phyloP scores from a whole-genome alignment of 2,888 invertebrate genomes.

The Drosophila pseudotalamancana region DNA sequence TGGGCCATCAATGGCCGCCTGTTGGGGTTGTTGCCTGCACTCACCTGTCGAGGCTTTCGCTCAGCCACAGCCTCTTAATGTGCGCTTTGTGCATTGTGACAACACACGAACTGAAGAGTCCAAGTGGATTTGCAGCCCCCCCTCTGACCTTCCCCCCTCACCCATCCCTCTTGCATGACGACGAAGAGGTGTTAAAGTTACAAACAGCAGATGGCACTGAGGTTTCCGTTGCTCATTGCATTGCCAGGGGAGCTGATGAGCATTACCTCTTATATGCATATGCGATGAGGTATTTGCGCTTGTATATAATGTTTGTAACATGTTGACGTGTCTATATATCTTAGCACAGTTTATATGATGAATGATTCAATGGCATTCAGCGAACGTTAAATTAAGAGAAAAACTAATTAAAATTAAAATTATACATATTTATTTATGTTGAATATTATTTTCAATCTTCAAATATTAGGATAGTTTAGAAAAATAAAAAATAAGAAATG shows the following conservation, averaged over 20 bases:
- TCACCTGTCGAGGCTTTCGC: slow-evolving; percentile 53
- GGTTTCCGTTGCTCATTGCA: slow-evolving; percentile 32
- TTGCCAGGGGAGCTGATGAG: slow-evolving; percentile 12
- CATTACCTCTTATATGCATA: background rate
- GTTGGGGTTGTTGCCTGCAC: slow-evolving; percentile 23
- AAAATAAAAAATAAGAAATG: too few species aligned
- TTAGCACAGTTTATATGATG: too few species aligned
- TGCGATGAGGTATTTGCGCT: background rate
- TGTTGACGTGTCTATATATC: too few species aligned
- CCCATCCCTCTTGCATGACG: slow-evolving; percentile 13
- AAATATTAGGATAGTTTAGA: too few species aligned
- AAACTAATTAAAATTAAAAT: too few species aligned
- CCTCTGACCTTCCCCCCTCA: background rate
- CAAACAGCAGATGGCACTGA: slow-evolving; percentile 35
- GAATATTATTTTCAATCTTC: too few species aligned
- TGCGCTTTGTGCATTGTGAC: slow-evolving; percentile 34
- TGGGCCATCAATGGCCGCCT: slow-evolving; percentile 35
- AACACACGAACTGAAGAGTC: slow-evolving; percentile 19
- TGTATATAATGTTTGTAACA: background rate
- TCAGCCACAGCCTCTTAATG: slow-evolving; percentile 41
- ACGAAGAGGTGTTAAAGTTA: slow-evolving; percentile 49
- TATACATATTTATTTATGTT: too few species aligned
- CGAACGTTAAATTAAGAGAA: too few species aligned
- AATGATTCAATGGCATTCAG: too few species aligned
- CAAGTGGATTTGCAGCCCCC: slow-evolving; percentile 26